Conservation (phyloP, 2,888 invertebrate genomes). For the Athalia cordata region DNA sequence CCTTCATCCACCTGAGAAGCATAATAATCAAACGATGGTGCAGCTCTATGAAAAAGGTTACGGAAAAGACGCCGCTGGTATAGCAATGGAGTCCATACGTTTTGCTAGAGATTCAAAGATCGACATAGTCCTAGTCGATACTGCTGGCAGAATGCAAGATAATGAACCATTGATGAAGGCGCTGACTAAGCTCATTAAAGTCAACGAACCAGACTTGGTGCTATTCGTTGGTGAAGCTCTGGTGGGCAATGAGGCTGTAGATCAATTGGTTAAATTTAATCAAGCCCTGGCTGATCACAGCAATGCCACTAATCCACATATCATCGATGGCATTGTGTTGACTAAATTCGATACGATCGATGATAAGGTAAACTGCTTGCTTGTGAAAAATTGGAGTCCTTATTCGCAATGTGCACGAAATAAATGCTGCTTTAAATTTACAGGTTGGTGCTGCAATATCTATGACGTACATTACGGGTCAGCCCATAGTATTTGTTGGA, state of each 20-base stretch:
- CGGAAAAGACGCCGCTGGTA: conserved; percentile 98
- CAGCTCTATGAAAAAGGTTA: conserved; percentile 99
- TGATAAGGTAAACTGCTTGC: conserved; percentile 83
- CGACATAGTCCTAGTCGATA: conserved; percentile 98
- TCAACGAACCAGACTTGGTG: conserved; percentile 98
- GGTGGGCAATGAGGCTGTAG: conserved; percentile 99
- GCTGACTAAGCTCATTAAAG: conserved; percentile 96
- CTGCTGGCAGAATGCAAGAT: conserved; percentile 99
- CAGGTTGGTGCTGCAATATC: conserved; percentile 98
- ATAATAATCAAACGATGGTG: conserved; percentile 86
- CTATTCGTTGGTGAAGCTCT: conserved; percentile 99
- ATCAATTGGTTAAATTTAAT: conserved; percentile 99
- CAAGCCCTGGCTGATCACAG: conserved; percentile 96
- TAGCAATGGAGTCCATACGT: conserved; percentile 97
- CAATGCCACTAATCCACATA: conserved; percentile 83
- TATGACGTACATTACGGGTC: conserved; percentile 99
- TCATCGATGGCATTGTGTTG: conserved; percentile 98
- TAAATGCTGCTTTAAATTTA: conserved; percentile 46
- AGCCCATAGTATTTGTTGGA: conserved; percentile 99
- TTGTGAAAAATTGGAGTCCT: conserved; percentile 21
- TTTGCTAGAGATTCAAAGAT: conserved; percentile 87
- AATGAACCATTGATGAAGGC: conserved; percentile 99
- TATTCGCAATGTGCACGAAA: conserved; percentile 4
- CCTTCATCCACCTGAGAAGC: conserved; percentile 88
- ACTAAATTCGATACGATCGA: conserved; percentile 99